Percentiles rank a stretch among this genome's conserved stretches.
These are phyloP conservation scores for Mus pahari DNA, from an alignment of 2,113 vertebrate species.

Conservation along the genomic window DNA sequence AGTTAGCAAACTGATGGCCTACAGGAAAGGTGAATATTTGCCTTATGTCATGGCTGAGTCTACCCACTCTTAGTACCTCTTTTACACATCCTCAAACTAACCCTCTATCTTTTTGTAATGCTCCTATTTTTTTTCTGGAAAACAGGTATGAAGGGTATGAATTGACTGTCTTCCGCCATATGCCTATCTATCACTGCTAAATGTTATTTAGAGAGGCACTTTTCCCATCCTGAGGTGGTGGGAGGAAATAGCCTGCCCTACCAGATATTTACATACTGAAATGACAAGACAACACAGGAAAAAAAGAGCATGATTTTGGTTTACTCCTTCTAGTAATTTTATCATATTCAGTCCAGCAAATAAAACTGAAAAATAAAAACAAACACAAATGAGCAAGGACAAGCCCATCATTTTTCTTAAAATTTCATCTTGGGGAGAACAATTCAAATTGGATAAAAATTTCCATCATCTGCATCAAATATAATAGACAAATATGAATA, in stretches of 20 bases:
- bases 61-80: background rate
- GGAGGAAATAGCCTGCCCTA: background rate
- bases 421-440: background rate
- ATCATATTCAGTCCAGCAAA: background rate
- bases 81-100: background rate
- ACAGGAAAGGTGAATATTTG: background rate
- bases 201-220: background rate
- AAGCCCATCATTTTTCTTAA: background rate
- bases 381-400: background rate
- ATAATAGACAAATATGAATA: background rate
- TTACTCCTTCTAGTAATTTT: background rate
- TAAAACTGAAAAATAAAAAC: background rate
- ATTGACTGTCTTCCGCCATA: background rate
- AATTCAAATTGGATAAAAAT: background rate
- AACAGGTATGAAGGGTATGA: background rate
- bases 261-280: background rate
- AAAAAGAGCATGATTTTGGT: slow-evolving; percentile 1
- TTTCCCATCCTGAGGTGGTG: background rate
- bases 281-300: background rate
- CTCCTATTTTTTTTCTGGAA: background rate
- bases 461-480: background rate
- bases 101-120: background rate
- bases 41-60: background rate
- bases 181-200: background rate
- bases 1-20: background rate